Conservation (phyloP, 2,888 invertebrate genomes). For the Ischnus inquisitorius region DNA sequence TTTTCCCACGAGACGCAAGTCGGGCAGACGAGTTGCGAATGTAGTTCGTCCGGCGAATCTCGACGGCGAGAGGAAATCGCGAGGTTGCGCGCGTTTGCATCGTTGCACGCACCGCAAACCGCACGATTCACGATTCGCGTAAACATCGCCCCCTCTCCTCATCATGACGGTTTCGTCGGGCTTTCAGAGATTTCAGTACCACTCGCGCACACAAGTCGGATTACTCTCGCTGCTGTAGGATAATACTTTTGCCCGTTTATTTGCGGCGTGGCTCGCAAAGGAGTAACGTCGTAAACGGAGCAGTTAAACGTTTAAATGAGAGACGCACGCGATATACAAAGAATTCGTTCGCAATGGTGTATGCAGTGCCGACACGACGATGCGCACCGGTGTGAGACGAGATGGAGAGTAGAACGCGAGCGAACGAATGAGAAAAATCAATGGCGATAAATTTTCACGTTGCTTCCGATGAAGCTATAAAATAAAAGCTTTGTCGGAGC, state of each 20-base stretch:
- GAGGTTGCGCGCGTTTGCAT: constrained; percentile 35
- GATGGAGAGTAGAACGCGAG: constrained; percentile 5
- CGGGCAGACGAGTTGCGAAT: constrained; percentile 47
- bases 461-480: constrained; percentile 17
- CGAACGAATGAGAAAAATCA: constrained; percentile 6
- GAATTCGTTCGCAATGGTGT: constrained; percentile 45
- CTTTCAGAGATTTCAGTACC: constrained; percentile 50
- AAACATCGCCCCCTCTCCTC: constrained; percentile 12
- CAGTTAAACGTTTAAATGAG: constrained; percentile 74
- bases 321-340: constrained; percentile 70
- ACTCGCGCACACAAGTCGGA: constrained; percentile 14
- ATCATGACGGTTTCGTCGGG: constrained; percentile 54
- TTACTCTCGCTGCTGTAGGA: constrained; percentile 42
- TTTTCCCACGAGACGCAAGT: constrained; percentile 60
- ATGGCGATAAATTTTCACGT: constrained; percentile 18
- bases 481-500: not conserved
- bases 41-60: constrained; percentile 49
- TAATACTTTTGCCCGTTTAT: constrained; percentile 65
- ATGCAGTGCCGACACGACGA: not conserved
- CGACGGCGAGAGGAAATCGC: constrained; percentile 11
- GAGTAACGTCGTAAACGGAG: constrained; percentile 73
- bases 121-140: constrained; percentile 66
- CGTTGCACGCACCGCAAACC: constrained; percentile 61
- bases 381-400: constrained; percentile 8
- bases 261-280: constrained; percentile 50